Evolutionary conservation across 2,888 invertebrate genomes (phyloP).

Genomic region (Caenorhabditis wallacei): DNA sequence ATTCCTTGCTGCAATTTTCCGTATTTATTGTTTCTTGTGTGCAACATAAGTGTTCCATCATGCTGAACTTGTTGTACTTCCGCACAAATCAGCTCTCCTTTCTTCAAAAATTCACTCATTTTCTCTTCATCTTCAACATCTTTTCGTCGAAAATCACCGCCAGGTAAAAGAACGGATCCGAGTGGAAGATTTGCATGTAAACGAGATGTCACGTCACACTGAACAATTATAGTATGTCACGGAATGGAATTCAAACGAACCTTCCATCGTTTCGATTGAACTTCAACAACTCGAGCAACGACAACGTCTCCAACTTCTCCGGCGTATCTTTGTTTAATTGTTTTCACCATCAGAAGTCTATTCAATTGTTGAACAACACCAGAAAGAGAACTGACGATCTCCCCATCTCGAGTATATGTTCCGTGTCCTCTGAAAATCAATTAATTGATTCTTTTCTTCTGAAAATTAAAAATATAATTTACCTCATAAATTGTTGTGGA

Average conservation of each 20-base stretch:
- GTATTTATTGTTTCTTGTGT: conserved; percentile 96
- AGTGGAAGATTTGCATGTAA: conserved; percentile 91
- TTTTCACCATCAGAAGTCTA: conserved; percentile 93
- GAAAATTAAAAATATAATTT: not conserved
- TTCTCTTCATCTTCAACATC: conserved; percentile 91
- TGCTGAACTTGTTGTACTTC: conserved; percentile 86
- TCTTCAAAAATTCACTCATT: conserved; percentile 95
- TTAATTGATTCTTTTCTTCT: conserved; percentile 1
- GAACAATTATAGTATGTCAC: not conserved
- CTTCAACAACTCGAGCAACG: conserved; percentile 94
- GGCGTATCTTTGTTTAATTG: conserved; percentile 90
- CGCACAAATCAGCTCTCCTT: conserved; percentile 95
- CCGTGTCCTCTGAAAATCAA: conserved; percentile 91
- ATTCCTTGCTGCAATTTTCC: conserved; percentile 89
- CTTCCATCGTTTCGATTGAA: conserved; percentile 87
- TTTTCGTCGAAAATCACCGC: conserved; percentile 88
- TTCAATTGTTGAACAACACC: conserved; percentile 96
- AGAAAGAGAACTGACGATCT: conserved; percentile 93
- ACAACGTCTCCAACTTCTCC: conserved; percentile 96
- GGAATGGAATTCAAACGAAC: conserved; percentile 59
- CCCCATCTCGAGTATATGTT: conserved; percentile 89
- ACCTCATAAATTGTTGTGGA: conserved; percentile 72
- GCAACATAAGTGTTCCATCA: conserved; percentile 94
- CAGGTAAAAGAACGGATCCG: conserved; percentile 97
- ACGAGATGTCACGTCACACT: conserved; percentile 89